Evolutionary conservation across 2,888 invertebrate genomes (phyloP).

Genomic region (Catocala nupta): DNA sequence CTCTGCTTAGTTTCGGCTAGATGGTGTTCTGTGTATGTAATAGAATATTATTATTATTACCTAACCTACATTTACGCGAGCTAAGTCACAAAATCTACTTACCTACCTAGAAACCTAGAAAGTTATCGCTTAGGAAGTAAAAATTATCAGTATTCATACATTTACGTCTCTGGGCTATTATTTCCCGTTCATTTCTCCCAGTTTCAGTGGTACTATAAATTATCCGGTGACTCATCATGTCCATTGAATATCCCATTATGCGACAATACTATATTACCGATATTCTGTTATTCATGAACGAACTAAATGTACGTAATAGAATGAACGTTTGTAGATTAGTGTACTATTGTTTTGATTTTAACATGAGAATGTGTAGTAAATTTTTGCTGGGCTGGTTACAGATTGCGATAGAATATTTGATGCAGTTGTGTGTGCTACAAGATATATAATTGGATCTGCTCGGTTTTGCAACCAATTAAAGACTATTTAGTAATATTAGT

Average conservation of each 20-base stretch:
- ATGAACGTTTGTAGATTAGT: not conserved
- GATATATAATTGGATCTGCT: too few relatives aligned
- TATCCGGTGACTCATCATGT: constrained; percentile 29
- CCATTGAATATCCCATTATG: constrained; percentile 31
- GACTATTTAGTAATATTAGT: too few relatives aligned
- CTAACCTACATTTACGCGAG: too few relatives aligned
- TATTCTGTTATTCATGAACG: constrained; percentile 25
- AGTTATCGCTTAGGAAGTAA: constrained; percentile 23
- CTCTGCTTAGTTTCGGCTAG: too few relatives aligned
- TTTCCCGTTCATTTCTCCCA: constrained; percentile 29
- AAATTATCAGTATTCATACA: constrained; percentile 43
- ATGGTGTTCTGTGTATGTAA: too few relatives aligned
- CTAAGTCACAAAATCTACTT: too few relatives aligned
- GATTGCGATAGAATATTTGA: too few relatives aligned
- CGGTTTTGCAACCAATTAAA: too few relatives aligned
- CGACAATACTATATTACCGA: constrained; percentile 21
- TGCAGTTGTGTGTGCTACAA: too few relatives aligned
- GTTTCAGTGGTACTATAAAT: constrained; percentile 33
- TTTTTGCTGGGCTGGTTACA: too few relatives aligned
- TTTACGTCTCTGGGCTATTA: constrained; percentile 31
- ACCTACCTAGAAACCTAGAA: not conserved
- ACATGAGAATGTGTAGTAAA: not conserved
- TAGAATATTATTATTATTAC: too few relatives aligned
- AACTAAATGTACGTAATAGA: not conserved
- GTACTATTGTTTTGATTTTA: not conserved